Evolutionary conservation across 1,140 invertebrate genomes (phyloP).

Genomic region (Drosophila mayri): DNA sequence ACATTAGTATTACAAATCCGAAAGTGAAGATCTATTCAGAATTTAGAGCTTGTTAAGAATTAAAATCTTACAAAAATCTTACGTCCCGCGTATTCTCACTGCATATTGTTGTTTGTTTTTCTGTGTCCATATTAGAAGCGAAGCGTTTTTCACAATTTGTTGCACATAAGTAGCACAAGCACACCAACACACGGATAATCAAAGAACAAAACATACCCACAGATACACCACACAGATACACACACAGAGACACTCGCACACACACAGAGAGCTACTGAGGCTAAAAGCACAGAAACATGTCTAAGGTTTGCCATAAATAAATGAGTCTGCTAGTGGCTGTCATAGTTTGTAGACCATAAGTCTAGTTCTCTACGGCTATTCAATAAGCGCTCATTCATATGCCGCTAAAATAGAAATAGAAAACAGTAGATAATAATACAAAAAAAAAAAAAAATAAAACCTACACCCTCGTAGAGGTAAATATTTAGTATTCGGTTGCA

Average conservation of each 20-base stretch:
- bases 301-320: conserved; percentile 71
- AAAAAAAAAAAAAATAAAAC: too few relatives aligned
- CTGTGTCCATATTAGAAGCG: conserved; percentile 70
- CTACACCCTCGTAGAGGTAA: conserved; percentile 7
- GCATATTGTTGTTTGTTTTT: conserved; percentile 41
- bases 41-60: conserved; percentile 9
- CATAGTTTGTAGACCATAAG: conserved; percentile 53
- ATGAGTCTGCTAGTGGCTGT: conserved; percentile 39
- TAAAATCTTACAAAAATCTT: conserved; percentile 19
- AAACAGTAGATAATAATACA: conserved; percentile 5
- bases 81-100: conserved; percentile 5
- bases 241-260: conserved; percentile 34
- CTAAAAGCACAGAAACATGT: conserved; percentile 64
- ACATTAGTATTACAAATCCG: conserved; percentile 39
- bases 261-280: conserved; percentile 22
- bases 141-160: conserved; percentile 55
- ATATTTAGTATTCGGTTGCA: conserved; percentile 40
- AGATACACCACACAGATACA: conserved; percentile 18
- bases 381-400: conserved; percentile 63
- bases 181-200: conserved; percentile 50
- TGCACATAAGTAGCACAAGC: conserved; percentile 63
- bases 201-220: conserved; percentile 25
- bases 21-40: conserved; percentile 13
- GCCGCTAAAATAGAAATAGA: conserved; percentile 6
- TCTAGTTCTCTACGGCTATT: conserved; percentile 61